Conservation (phyloP, 2,113 vertebrate species). For the Amazona guildingii region DNA sequence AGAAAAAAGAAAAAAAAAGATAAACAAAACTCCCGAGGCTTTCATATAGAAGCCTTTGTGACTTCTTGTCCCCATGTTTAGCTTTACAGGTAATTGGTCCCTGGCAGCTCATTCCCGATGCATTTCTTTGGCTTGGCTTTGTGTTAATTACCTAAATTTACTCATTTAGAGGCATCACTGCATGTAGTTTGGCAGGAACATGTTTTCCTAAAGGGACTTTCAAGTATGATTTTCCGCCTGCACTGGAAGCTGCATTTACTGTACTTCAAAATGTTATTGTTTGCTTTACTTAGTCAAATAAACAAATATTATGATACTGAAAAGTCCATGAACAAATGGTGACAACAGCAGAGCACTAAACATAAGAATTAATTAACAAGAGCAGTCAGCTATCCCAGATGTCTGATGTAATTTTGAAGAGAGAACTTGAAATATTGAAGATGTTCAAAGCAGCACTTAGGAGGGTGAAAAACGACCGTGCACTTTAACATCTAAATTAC, state of each 20-base stretch:
- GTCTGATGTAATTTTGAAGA: conserved; percentile 69
- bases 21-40: neutral
- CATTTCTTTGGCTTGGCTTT: conserved; percentile 38
- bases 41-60: neutral
- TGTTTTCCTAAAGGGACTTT: conserved; percentile 35
- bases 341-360: conserved; percentile 66
- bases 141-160: conserved; percentile 56
- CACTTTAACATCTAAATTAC: conserved; percentile 7
- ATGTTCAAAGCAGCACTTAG: conserved; percentile 40
- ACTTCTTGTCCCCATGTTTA: neutral
- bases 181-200: conserved; percentile 34
- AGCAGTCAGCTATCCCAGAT: conserved; percentile 65
- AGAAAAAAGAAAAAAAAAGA: neutral
- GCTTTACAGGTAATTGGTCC: conserved; percentile 25
- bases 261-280: conserved; percentile 64
- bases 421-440: conserved; percentile 62
- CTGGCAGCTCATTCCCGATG: conserved; percentile 17
- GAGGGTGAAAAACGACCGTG: neutral
- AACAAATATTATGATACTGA: conserved; percentile 74
- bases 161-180: conserved; percentile 22
- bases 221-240: neutral
- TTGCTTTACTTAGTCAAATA: conserved; percentile 70
- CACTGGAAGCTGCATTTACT: conserved; percentile 26
- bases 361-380: conserved; percentile 70
- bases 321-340: conserved; percentile 68